phyloP scores from a whole-genome alignment of 1,140 invertebrate genomes.

The Drosophila pallidifrons region DNA sequence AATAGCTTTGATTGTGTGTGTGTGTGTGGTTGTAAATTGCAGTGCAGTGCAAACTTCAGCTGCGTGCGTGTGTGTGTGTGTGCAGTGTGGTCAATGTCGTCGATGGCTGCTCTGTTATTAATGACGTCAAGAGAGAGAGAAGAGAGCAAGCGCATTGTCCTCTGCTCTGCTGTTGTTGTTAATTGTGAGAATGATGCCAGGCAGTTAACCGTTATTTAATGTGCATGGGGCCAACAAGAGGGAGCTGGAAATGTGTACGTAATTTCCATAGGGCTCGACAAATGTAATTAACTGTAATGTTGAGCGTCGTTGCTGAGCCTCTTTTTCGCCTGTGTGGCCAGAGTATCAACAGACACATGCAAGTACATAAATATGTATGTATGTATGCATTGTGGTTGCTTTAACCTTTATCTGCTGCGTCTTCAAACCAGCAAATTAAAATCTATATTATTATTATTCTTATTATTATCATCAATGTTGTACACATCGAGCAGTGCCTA shows the following conservation, averaged over 20 bases:
- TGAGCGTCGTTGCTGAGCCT: slow-evolving; percentile 22
- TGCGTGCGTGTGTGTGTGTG: slow-evolving; percentile 11
- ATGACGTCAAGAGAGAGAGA: slow-evolving; percentile 65
- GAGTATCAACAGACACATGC: slow-evolving; percentile 28
- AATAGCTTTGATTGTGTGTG: slow-evolving; percentile 26
- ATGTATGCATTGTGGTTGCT: not conserved
- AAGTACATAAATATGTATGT: not conserved
- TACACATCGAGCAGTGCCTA: slow-evolving; percentile 9
- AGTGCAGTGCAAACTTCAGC: slow-evolving; percentile 34
- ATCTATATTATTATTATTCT: slow-evolving; percentile 70
- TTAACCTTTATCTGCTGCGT: slow-evolving; percentile 47
- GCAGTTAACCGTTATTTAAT: slow-evolving; percentile 79
- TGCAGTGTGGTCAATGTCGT: slow-evolving; percentile 35
- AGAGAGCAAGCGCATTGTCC: slow-evolving; percentile 17
- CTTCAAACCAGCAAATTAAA: slow-evolving; percentile 76
- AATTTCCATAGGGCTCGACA: slow-evolving; percentile 71
- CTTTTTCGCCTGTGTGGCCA: slow-evolving; percentile 21
- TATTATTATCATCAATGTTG: slow-evolving; percentile 40
- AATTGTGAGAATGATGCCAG: slow-evolving; percentile 55
- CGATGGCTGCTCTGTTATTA: slow-evolving; percentile 70
- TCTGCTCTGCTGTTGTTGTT: slow-evolving; percentile 35
- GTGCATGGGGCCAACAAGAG: slow-evolving; percentile 41
- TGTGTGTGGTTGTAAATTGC: slow-evolving; percentile 39
- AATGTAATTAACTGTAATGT: slow-evolving; percentile 80
- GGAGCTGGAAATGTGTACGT: slow-evolving; percentile 53